Percentiles rank a stretch among this genome's conserved stretches.
Conservation (phyloP, 2,113 vertebrate genomes). For the Hemichromis elongatus region DNA sequence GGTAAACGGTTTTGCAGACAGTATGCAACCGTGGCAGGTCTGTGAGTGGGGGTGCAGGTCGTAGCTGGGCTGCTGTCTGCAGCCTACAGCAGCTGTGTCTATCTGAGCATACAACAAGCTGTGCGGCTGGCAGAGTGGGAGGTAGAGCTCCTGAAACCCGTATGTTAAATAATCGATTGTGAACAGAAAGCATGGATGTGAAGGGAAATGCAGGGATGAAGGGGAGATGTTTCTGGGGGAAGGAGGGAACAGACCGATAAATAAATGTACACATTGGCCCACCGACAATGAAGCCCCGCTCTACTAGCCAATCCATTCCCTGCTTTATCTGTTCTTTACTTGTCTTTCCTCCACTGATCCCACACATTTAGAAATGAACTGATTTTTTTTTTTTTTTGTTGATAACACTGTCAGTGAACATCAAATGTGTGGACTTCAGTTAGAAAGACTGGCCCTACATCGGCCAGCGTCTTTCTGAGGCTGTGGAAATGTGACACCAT, state of each 20-base stretch:
- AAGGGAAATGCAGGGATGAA: neutral
- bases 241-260: neutral
- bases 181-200: constrained; percentile 49
- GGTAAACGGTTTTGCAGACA: too few relatives aligned
- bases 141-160: constrained; percentile 36
- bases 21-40: neutral
- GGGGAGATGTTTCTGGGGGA: neutral
- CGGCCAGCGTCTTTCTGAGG: neutral
- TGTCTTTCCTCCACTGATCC: neutral
- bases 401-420: neutral
- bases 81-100: neutral
- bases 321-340: neutral
- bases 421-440: constrained; percentile 20
- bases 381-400: neutral
- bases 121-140: constrained; percentile 20
- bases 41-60: neutral
- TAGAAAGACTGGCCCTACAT: neutral
- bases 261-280: constrained; percentile 24
- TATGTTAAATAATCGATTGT: constrained; percentile 65
- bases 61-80: neutral
- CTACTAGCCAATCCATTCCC: neutral
- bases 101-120: neutral
- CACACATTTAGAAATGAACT: neutral
- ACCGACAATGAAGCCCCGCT: neutral
- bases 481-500: constrained; percentile 9